Base-by-base conservation (phyloP, 2,888 invertebrate genomes). In the Lasioglossum malachurum region DNA sequence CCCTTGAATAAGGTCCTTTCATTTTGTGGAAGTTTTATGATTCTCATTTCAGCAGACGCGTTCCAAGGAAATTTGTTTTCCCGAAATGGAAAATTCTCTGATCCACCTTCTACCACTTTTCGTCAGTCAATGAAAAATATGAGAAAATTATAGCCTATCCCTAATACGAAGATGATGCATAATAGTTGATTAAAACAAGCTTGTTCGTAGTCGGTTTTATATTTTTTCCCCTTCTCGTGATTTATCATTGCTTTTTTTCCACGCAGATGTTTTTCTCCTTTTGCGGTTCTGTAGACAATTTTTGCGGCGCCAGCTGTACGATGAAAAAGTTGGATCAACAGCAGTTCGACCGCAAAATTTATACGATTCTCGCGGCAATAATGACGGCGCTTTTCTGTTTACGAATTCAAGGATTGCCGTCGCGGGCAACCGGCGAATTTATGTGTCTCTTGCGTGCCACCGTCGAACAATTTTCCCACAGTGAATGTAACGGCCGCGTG, bases 351-450 rank as follows among this genome's bases (percentile, higher is more conserved):
- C 57, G 41, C 19, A 44, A 38, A 41, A 71, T 41, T 75, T 81
- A 53, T 41, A 41, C n/a, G 67, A 77, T 87, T 87, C 77, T 71
- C 57, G 31, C 27, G 2, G 27, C 57, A 74, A 79, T 75, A 87
- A 82, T 60, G 81, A 82, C 71, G 71, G n/a, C 60, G 82, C 27
- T 75, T 77, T 44, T 72, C 69, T 71, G 80, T 82, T 82, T 76
- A 80, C 83, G 71, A 80, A 81, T 88, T 80, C 75, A 69, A 60
- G 72, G 64, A 41, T 46, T 75, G 71, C 64, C 31, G 79, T 75
- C 64, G 41, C 67, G 80, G 78, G 76, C 76, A 81, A 80, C 73
- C 72, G 67, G 57, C 44, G 64, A 57, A 84, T 88, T 88, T 88
- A 84, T 72, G 82, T 60, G 80, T 38, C 80, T 80, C 69, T 31